These are phyloP conservation scores for Pygocentrus nattereri DNA, from an alignment of 2,797 vertebrate species.

Conservation along the genomic window DNA sequence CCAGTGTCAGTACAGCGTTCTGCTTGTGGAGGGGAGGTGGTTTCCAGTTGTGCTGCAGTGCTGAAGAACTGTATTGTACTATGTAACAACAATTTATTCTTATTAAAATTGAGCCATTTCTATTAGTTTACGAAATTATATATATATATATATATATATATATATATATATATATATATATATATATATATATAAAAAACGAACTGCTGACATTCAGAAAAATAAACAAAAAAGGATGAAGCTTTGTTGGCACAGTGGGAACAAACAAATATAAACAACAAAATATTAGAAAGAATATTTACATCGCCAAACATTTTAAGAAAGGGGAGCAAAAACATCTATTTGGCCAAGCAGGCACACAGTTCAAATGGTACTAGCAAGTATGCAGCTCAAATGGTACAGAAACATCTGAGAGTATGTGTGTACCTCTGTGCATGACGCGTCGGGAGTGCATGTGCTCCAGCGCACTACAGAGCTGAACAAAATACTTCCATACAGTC, in stretches of 20 bases:
- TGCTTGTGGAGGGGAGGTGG: not conserved
- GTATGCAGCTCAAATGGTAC: not conserved
- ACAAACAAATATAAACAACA: not conserved
- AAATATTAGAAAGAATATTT: no score
- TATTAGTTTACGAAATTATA: not conserved
- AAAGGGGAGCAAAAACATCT: not conserved
- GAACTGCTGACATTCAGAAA: no score
- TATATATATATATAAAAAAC: no score
- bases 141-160: no score
- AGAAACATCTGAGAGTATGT: not conserved
- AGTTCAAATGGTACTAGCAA: not conserved
- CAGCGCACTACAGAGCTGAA: slow-evolving; percentile 96
- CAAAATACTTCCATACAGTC: slow-evolving; percentile 98
- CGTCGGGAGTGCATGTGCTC: slow-evolving; percentile 98
- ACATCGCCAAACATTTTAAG: no score
- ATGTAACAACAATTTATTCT: no score
- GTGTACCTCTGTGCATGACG: slow-evolving; percentile 96
- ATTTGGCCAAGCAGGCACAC: not conserved
- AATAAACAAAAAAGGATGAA: not conserved
- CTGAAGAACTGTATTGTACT: not conserved
- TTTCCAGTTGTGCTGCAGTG: not conserved
- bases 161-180: no score
- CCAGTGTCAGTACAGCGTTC: not conserved
- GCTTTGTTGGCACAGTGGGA: not conserved
- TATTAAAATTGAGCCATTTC: not conserved